Evolutionary conservation across 2,113 vertebrate genomes (phyloP).

Genomic region (Eudorcas thomsonii): DNA sequence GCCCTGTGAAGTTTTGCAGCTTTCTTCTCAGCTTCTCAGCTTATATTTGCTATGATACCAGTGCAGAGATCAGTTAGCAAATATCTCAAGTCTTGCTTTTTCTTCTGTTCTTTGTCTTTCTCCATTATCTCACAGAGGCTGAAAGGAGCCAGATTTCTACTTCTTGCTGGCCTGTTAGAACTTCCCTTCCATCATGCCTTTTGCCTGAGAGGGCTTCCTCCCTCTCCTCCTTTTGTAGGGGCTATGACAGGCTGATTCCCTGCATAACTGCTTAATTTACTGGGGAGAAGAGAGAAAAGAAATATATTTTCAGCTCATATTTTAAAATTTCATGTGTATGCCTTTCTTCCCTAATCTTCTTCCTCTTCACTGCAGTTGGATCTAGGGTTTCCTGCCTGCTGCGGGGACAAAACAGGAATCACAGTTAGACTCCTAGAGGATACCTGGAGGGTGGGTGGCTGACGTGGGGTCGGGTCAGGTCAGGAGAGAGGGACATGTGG

Average conservation of each 20-base stretch:
- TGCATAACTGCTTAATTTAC: not conserved
- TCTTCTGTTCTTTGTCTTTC: not conserved
- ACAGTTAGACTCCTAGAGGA: not conserved
- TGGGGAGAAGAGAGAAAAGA: not conserved
- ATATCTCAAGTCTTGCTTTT: not conserved
- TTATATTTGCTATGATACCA: not conserved
- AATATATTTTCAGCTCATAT: not conserved
- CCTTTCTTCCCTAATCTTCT: not conserved
- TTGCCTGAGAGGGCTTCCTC: not conserved
- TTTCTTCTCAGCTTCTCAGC: not conserved
- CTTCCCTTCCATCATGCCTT: not conserved
- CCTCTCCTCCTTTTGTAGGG: not conserved
- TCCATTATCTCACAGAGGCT: not conserved
- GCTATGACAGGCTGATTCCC: not conserved
- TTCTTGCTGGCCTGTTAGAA: not conserved
- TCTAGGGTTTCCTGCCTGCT: not conserved
- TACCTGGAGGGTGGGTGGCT: not conserved
- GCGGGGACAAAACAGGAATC: not conserved
- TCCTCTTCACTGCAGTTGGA: not conserved
- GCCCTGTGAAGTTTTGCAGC: not conserved
- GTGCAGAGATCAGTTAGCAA: not conserved
- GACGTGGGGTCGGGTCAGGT: not conserved
- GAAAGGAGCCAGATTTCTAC: not conserved
- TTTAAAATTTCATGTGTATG: not conserved
- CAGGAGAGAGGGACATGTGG: not conserved